These are phyloP conservation scores for Rhinatrema bivittatum DNA, from an alignment of 2,797 vertebrate species.

Conservation along the genomic window DNA sequence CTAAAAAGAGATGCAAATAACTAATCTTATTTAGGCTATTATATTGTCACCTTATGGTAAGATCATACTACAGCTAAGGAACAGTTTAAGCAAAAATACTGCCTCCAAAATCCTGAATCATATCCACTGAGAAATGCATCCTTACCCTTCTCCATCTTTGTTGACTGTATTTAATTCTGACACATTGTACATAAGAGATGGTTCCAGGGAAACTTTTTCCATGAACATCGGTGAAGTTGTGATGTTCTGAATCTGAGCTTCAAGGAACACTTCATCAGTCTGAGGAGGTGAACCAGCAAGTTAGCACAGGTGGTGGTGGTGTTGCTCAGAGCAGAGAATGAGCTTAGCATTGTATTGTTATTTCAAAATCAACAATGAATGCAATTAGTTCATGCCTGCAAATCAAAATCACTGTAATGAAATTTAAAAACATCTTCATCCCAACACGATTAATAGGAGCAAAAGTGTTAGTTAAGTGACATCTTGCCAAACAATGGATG, in stretches of 20 bases:
- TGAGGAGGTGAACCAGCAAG: constrained; percentile 39
- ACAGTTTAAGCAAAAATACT: no score
- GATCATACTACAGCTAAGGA: no score
- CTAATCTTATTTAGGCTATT: no score
- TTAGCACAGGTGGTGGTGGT: constrained; percentile 8
- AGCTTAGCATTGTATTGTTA: neutral
- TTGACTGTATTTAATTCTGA: constrained; percentile 82
- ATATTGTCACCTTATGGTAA: no score
- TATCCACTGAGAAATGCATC: no score
- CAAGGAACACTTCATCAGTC: constrained; percentile 98
- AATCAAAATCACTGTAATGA: constrained; percentile 59
- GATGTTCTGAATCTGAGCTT: constrained; percentile 98
- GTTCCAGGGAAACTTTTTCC: constrained; percentile 97
- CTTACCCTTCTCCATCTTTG: constrained; percentile 65
- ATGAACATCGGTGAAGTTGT: constrained; percentile 98
- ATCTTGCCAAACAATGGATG: constrained; percentile 64
- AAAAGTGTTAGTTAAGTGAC: constrained; percentile 60
- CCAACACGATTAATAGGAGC: constrained; percentile 51
- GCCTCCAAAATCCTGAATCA: no score
- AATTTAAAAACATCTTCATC: constrained; percentile 54
- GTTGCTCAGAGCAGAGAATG: neutral
- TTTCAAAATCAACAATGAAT: constrained; percentile 47
- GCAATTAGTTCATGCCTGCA: constrained; percentile 89
- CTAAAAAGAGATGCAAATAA: no score
- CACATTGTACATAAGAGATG: constrained; percentile 95